Evolutionary conservation across 2,888 invertebrate species (phyloP).

Genomic region (Dolomedes plantarius): DNA sequence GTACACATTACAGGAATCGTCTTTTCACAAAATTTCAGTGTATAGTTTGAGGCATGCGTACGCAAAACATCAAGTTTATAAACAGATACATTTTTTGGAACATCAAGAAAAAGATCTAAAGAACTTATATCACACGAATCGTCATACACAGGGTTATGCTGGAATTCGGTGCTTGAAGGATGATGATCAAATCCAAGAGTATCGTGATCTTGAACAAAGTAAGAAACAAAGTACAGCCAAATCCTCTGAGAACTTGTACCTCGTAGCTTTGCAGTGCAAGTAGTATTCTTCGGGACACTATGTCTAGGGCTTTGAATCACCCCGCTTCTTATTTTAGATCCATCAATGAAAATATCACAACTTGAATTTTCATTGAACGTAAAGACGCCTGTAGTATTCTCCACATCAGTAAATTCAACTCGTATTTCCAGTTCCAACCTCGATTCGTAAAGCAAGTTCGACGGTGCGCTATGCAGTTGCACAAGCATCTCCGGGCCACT

Average conservation of each 20-base stretch:
- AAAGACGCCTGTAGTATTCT: conserved; percentile 72
- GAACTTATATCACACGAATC: conserved; percentile 72
- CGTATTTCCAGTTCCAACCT: conserved; percentile 85
- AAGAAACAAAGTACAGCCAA: conserved; percentile 91
- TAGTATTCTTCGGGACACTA: conserved; percentile 89
- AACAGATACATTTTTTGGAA: conserved; percentile 12
- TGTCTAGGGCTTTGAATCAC: conserved; percentile 66
- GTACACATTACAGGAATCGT: conserved; percentile 74
- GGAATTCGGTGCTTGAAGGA: conserved; percentile 52
- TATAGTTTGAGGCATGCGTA: neutral
- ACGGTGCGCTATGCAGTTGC: conserved; percentile 88
- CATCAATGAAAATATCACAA: conserved; percentile 62
- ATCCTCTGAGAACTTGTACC: conserved; percentile 78
- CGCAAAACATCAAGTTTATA: neutral
- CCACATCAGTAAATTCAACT: conserved; percentile 83
- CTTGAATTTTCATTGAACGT: conserved; percentile 72
- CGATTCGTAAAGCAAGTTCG: conserved; percentile 86
- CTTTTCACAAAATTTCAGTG: conserved; percentile 73
- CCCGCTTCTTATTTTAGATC: conserved; percentile 43
- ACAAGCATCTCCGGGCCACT: conserved; percentile 87
- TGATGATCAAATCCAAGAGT: conserved; percentile 61
- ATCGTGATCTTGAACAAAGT: conserved; percentile 82
- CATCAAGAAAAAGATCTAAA: conserved; percentile 57
- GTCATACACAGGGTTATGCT: conserved; percentile 15
- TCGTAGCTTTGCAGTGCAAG: conserved; percentile 86